These are phyloP conservation scores for Erpetoichthys calabaricus DNA, from an alignment of 2,797 vertebrate species.

Conservation along the genomic window DNA sequence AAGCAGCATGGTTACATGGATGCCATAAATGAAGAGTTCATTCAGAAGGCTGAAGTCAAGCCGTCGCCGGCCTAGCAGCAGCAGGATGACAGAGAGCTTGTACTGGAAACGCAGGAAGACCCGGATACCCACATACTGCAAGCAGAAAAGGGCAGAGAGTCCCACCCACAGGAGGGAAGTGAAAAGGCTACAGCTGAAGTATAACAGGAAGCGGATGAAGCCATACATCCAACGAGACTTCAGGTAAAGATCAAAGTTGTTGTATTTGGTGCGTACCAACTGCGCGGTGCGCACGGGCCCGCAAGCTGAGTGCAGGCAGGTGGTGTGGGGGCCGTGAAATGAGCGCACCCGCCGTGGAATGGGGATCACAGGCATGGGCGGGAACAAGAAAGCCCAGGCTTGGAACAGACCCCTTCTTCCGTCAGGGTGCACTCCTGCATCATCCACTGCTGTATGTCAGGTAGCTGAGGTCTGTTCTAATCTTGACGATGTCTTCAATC, in stretches of 20 bases:
- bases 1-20: conserved; percentile 92
- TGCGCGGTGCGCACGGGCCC: conserved; percentile 70
- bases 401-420: conserved; percentile 29
- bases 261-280: conserved; percentile 87
- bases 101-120: conserved; percentile 86
- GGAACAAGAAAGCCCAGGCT: conserved; percentile 40
- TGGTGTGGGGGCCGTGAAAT: conserved; percentile 94
- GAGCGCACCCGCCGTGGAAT: conserved; percentile 92
- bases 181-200: conserved; percentile 91
- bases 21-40: conserved; percentile 85
- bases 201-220: conserved; percentile 88
- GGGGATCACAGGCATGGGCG: conserved; percentile 90
- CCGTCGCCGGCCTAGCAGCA: conserved; percentile 75
- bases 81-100: conserved; percentile 85
- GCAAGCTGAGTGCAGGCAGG: conserved; percentile 90
- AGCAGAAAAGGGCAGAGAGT: conserved; percentile 76
- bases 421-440: conserved; percentile 24
- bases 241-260: conserved; percentile 79
- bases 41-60: conserved; percentile 84
- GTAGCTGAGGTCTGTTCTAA: not conserved
- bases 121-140: conserved; percentile 79
- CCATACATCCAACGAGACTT: conserved; percentile 82
- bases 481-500: too few relatives aligned
- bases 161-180: conserved; percentile 90
- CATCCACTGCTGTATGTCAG: conserved; percentile 19